phyloP scores from a whole-genome alignment of 2,113 vertebrate species.

The Tapirus terrestris region DNA sequence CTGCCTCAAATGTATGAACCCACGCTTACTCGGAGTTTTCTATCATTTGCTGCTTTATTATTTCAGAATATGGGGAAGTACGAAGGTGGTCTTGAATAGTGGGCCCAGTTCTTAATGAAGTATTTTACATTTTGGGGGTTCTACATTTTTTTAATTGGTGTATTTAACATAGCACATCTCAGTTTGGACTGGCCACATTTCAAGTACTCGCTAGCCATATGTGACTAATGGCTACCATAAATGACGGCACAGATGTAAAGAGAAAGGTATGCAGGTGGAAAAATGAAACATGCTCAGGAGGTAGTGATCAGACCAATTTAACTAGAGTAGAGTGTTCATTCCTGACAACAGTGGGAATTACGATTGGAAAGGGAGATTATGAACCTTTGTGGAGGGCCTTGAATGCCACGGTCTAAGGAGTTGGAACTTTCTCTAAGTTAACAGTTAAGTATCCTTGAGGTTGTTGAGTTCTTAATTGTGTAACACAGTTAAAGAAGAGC shows the following conservation, averaged over 20 bases:
- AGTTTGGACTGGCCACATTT: background rate
- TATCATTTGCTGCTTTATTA: background rate
- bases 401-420: background rate
- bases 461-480: background rate
- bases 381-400: background rate
- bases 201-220: background rate
- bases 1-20: background rate
- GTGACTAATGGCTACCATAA: background rate
- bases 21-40: background rate
- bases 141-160: conserved; percentile 5
- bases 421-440: background rate
- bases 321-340: background rate
- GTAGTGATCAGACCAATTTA: background rate
- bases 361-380: background rate
- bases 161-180: background rate
- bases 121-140: background rate
- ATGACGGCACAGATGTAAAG: background rate
- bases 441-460: background rate
- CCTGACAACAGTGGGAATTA: background rate
- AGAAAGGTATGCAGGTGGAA: background rate
- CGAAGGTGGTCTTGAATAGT: background rate
- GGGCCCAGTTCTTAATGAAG: background rate
- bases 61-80: background rate
- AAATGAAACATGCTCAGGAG: conserved; percentile 6
- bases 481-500: background rate